phyloP scores from a whole-genome alignment of 1,140 invertebrate genomes.

The Paraescarpia echinospica region DNA sequence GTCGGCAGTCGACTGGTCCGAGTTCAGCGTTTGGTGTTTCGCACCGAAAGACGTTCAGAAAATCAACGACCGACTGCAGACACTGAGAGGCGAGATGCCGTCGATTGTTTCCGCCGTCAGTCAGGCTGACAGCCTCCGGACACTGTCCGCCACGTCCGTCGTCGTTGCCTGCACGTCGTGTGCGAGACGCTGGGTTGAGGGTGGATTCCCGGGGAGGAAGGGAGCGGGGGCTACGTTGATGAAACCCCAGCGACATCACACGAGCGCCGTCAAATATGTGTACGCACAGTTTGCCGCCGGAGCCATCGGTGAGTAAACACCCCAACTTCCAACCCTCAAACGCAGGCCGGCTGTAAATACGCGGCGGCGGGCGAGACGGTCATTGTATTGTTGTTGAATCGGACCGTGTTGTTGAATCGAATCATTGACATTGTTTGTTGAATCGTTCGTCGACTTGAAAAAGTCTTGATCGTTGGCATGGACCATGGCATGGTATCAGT shows the following conservation, averaged over 20 bases:
- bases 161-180: not conserved
- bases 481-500: no score
- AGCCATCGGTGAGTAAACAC: not conserved
- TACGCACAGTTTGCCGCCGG: conserved; percentile 5
- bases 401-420: no score
- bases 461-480: not conserved
- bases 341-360: not conserved
- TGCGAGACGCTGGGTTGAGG: not conserved
- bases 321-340: not conserved
- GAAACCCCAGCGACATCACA: not conserved
- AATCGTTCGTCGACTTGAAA: not conserved
- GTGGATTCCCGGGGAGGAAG: not conserved
- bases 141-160: not conserved
- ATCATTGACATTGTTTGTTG: no score
- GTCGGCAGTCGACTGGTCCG: conserved; percentile 16
- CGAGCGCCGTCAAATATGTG: not conserved
- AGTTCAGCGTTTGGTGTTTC: conserved; percentile 13
- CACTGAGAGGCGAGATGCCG: not conserved
- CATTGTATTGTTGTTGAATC: not conserved
- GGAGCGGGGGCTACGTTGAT: not conserved
- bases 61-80: not conserved
- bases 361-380: no score
- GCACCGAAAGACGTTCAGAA: not conserved
- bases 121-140: not conserved
- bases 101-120: not conserved